Base-by-base conservation (phyloP, 1,140 invertebrate genomes). In the Carcinoscorpius rotundicauda region DNA sequence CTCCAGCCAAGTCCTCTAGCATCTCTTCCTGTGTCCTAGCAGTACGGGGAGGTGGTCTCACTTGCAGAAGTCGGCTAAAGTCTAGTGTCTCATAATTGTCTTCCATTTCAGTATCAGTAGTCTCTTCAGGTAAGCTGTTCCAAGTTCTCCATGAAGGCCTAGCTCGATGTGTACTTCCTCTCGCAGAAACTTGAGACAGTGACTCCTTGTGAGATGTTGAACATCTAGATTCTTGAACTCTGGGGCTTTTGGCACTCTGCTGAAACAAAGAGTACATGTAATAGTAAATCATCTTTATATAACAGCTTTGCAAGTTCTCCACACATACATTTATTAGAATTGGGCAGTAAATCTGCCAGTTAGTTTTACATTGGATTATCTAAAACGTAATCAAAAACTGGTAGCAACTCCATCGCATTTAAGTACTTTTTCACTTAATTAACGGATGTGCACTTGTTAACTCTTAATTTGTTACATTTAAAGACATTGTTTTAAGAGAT, bases 71-170 rank as follows among this genome's bases (percentile, higher is more conserved):
- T 29, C 61, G 50, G 10, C 60, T 60, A 0, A 58, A 58, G 55
- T 66, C 62, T 1, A 64, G 6, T 52, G n/a, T 51, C 11, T 62
- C 61, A n/a, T 51, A 11, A 11, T 50, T 29, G 5, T 76, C 82
- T 63, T 84, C 82, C 51, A 74, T 75, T 66, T 81, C 81, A 52
- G 75, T 76, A 60, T 80, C 79, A 4, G 78, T 78, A 5, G 82
- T 78, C 74, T 78, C 72, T 61, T 79, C 76, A 67, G 68, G 67
- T 56, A 68, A 64, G 49, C 78, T 74, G 29, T 63, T 74, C 76
- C 72, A 64, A 70, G 56, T 68, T 76, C 65, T 68, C 71, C 48
- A 77, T 82, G 75, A 74, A 79, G 62, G 75, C n/a, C n/a, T 55
- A 8, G 6, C n/a, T 55, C 6, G 53, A 8, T 55, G 6, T 55